Evolutionary conservation across 2,888 invertebrate species (phyloP), one percentile per base, ranked within the genome.

Genomic region (Matsumyia berberina): DNA sequence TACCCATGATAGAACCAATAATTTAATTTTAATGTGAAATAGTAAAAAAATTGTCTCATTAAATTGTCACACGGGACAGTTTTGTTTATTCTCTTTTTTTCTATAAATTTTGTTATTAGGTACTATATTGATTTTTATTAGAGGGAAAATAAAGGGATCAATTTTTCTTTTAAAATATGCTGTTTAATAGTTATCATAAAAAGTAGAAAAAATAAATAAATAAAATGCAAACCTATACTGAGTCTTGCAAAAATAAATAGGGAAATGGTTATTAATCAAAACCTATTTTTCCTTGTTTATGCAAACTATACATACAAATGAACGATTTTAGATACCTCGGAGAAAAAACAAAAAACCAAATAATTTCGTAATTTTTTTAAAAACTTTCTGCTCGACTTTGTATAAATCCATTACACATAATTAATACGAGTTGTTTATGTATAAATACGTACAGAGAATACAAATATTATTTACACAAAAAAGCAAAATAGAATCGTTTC

Each of bases 41-140:
- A n/a, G n/a, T n/a, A n/a, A n/a, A n/a, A n/a, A n/a, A n/a, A n/a
- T n/a, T n/a, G n/a, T n/a, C n/a, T 64, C 55, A 46, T 64, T 39
- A 74, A 74, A 64, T 64, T 64, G 74, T 57, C 74, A 74, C 74
- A 64, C 17, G 9, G 12, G 42, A 57, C 12, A 49, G 35, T 19
- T 24, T 1, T 70, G 24, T 24, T 24, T 24, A 24, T 24, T 24
- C 11, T 70, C 29, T 9, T 35, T 5, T 31, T 15, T 19, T 12
- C 12, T 24, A 24, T n/a, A 17, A 4, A n/a, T 49, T 44, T 19
- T 53, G 2, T 33, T 8, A 0, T 15, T 33, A 15, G n/a, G n/a
- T 46, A 9, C 4, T 24, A 24, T 1, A 33, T 55, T 44, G 49
- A 42, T 73, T 53, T 62, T 44, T 24, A 73, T 62, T 60, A 33